Percentiles rank a stretch among this genome's conserved stretches.
Evolutionary conservation across 23 tunicate species (phyloP).

Genomic region (Phallusia fumigata): DNA sequence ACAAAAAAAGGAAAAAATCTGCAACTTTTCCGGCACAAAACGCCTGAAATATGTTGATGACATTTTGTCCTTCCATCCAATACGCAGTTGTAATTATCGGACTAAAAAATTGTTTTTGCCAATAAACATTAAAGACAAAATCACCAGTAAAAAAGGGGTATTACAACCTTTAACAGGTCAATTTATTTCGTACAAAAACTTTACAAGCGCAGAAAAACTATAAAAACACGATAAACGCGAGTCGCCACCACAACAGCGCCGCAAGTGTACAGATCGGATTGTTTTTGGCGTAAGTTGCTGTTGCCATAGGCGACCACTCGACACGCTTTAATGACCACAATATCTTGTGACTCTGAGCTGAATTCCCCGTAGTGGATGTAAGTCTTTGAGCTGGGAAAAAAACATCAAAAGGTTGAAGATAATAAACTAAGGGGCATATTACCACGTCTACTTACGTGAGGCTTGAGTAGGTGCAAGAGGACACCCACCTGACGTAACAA

Average conservation of each 20-base stretch:
- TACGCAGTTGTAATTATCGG: too few species aligned
- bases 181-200: too few species aligned
- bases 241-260: not conserved
- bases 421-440: not conserved
- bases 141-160: too few species aligned
- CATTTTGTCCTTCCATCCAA: too few species aligned
- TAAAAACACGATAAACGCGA: too few species aligned
- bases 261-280: not conserved
- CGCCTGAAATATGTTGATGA: too few species aligned
- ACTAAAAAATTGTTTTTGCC: too few species aligned
- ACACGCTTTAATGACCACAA: not conserved
- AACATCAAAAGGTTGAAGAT: not conserved
- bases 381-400: not conserved
- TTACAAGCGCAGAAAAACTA: too few species aligned
- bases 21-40: too few species aligned
- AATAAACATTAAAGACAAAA: too few species aligned
- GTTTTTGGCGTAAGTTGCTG: not conserved
- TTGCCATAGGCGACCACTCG: not conserved
- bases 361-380: not conserved
- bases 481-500: slow-evolving; percentile 30
- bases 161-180: too few species aligned
- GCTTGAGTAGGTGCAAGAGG: slow-evolving; percentile 18
- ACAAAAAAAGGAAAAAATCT: too few species aligned
- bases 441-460: slow-evolving; percentile 4
- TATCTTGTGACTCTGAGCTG: not conserved